Conservation (phyloP, 2,113 vertebrate genomes). For the Gopherus flavomarginatus region DNA sequence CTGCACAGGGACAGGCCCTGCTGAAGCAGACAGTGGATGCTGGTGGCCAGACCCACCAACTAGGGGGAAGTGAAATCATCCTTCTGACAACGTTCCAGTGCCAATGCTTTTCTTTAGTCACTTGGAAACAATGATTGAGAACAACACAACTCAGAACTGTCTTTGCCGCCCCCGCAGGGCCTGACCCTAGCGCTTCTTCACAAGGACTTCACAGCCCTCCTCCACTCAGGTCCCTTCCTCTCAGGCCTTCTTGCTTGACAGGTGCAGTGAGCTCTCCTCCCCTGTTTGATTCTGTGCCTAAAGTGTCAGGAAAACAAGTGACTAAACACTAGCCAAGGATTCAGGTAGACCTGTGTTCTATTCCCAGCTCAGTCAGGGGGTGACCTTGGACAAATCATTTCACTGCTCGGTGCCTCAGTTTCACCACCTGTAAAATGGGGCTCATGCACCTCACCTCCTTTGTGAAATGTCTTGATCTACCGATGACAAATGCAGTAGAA, state of each 20-base stretch:
- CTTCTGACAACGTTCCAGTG: background rate
- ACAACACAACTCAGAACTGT: background rate
- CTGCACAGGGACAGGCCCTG: background rate
- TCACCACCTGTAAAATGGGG: background rate
- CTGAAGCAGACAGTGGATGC: background rate
- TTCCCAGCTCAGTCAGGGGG: background rate
- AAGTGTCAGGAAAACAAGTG: background rate
- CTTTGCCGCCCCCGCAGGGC: fast-evolving
- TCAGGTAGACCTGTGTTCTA: background rate
- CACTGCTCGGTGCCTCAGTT: background rate
- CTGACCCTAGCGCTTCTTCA: background rate
- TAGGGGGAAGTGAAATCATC: background rate
- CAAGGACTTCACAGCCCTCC: background rate
- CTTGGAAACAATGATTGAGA: background rate
- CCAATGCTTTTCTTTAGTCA: background rate
- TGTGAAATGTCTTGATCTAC: background rate
- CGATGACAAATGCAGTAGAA: background rate
- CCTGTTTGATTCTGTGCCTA: fast-evolving
- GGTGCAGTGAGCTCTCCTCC: background rate
- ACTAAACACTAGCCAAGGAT: background rate
- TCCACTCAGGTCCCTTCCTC: background rate
- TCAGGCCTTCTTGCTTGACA: background rate
- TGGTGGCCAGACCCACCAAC: background rate
- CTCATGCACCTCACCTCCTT: background rate
- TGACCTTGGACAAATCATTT: fast-evolving